A percentile compares a stretch with the other conserved stretches of the same genome.
Conservation (phyloP, 2,113 vertebrate species). For the Plotosus lineatus region DNA sequence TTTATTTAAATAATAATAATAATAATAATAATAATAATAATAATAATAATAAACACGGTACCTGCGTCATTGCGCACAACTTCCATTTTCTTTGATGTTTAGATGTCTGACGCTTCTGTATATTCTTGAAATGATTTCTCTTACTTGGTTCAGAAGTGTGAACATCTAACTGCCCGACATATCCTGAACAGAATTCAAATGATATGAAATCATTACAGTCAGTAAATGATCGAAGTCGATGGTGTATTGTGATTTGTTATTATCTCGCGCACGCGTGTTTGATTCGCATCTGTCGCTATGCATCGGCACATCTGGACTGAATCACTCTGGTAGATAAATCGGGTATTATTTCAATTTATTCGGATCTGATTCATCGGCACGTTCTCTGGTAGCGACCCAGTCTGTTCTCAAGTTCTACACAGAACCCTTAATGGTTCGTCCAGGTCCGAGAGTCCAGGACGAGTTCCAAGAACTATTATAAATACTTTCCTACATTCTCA, state of each 20-base stretch:
- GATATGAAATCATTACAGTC: no score
- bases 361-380: not conserved
- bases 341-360: not conserved
- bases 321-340: not conserved
- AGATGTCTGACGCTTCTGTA: not conserved
- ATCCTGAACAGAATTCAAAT: no score
- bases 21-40: conserved; percentile 99
- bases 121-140: not conserved
- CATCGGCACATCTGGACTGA: not conserved
- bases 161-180: not conserved
- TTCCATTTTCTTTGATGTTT: conserved; percentile 5
- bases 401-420: not conserved
- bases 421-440: not conserved
- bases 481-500: no score
- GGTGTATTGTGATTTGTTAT: not conserved
- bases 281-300: not conserved
- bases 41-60: conserved; percentile 80
- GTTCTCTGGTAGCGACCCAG: not conserved
- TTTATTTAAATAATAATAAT: conserved; percentile 99
- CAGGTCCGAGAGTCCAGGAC: no score
- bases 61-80: conserved; percentile 19
- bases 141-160: not conserved
- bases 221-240: not conserved
- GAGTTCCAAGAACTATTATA: not conserved
- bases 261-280: not conserved